Evolutionary conservation across 1,140 invertebrate genomes (phyloP), one percentile per base, ranked within the genome.

Genomic region (Goniozus legneri): DNA sequence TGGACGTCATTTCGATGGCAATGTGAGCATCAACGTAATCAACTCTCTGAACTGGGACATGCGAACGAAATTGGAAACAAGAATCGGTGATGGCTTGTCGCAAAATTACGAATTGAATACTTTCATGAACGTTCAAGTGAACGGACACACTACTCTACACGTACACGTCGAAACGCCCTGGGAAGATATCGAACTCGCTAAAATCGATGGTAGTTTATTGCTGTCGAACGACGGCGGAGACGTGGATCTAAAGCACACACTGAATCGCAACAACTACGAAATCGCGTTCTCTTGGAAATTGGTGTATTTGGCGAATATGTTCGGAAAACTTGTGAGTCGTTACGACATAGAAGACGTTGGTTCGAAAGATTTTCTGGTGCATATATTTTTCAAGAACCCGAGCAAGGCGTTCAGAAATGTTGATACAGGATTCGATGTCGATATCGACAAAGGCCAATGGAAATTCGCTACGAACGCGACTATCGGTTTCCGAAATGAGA

Each of bases 391-490:
- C 27, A 45, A 73, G 18, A 83, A 84, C 64, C 80, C 79, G 0
- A 65, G 71, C 12, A 66, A 67, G 41, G 63, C 60, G 2, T 80
- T 75, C 39, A 60, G 67, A 4, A 69, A 73, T n/a, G 16, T 84
- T 1, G 62, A 77, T 40, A 42, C 67, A 1, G 81, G 82, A 0
- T 79, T 77, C 10, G 73, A 81, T 35, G 39, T 82, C 1, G 75
- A 79, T 33, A 59, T 83, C 2, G 76, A 83, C 51, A 64, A 52
- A 54, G 69, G 77, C 46, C 54, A 52, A 20, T 84, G 69, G 82
- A 75, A 78, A 53, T 79, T 81, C 46, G 80, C 75, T 13, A 75
- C 75, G 1, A 85, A 84, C 64, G 66, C 79, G 3, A 80, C 79
- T 7, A 57, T 82, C 16, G 73, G 74, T 3, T 58, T 78, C 6